Evolutionary conservation across 2,888 invertebrate species (phyloP).

Genomic region (Crepidodera aurea): DNA sequence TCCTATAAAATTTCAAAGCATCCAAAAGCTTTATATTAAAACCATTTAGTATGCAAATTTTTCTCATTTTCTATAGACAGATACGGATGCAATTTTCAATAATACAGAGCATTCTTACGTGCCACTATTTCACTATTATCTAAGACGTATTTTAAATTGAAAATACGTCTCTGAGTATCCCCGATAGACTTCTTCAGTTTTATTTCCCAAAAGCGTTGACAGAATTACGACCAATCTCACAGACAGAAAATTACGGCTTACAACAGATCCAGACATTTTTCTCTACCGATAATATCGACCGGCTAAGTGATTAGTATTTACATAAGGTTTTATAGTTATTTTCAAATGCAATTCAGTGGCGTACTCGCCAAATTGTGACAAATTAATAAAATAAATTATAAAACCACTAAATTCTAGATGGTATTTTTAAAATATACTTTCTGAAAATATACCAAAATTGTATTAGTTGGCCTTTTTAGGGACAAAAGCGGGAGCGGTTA

Average conservation of each 20-base stretch:
- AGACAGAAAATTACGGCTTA: conserved; percentile 30
- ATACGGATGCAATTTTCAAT: conserved; percentile 30
- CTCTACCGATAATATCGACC: conserved; percentile 20
- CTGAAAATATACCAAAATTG: too few relatives aligned
- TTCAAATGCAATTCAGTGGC: conserved; percentile 17
- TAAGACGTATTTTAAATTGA: conserved; percentile 25
- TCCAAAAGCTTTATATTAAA: too few relatives aligned
- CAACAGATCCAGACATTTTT: conserved; percentile 12
- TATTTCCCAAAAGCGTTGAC: conserved; percentile 31
- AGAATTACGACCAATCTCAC: conserved; percentile 27
- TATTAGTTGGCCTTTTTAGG: too few relatives aligned
- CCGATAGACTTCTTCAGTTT: conserved; percentile 3
- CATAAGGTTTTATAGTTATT: conserved; percentile 29
- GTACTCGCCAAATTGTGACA: background rate
- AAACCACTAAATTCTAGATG: background rate
- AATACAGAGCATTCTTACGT: background rate
- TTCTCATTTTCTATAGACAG: background rate
- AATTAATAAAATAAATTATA: background rate
- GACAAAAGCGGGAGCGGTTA: too few relatives aligned
- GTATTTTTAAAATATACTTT: too few relatives aligned
- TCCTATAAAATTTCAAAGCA: too few relatives aligned
- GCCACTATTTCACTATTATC: conserved; percentile 31
- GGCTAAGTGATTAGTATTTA: conserved; percentile 31
- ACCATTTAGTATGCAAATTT: background rate
- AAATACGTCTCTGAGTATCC: conserved; percentile 9